These are phyloP conservation scores for Thunnus maccoyii DNA, from an alignment of 2,113 vertebrate species.

Conservation along the genomic window DNA sequence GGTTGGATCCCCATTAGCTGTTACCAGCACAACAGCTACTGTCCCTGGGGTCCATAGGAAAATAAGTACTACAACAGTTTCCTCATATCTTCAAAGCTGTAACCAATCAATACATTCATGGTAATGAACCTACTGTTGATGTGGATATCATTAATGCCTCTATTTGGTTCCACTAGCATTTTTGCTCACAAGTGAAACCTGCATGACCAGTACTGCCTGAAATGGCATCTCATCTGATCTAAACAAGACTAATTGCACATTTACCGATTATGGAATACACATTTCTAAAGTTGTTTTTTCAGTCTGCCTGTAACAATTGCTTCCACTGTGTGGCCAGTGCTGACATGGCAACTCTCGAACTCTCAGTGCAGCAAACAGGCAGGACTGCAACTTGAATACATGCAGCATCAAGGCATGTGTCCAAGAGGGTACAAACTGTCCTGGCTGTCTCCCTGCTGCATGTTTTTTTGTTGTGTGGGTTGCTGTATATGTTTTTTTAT, in stretches of 20 bases:
- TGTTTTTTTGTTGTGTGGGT: slow-evolving; percentile 3
- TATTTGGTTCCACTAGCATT: not conserved
- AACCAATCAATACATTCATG: not conserved
- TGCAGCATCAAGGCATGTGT: slow-evolving; percentile 60
- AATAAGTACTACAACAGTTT: too few relatives aligned
- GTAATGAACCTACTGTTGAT: not conserved
- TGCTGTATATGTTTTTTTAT: slow-evolving; percentile 11
- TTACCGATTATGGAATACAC: slow-evolving; percentile 13
- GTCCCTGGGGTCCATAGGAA: too few relatives aligned
- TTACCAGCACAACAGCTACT: too few relatives aligned
- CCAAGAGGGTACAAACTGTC: slow-evolving; percentile 56
- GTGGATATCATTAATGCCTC: not conserved
- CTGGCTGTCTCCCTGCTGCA: slow-evolving; percentile 31
- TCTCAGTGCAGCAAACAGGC: slow-evolving; percentile 52
- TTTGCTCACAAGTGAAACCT: not conserved
- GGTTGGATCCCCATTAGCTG: too few relatives aligned
- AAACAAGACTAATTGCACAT: not conserved
- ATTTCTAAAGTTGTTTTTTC: slow-evolving; percentile 33
- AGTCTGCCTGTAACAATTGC: slow-evolving; percentile 37
- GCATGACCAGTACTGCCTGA: slow-evolving; percentile 13
- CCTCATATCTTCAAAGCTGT: not conserved
- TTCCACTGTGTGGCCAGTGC: slow-evolving; percentile 62
- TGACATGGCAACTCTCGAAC: slow-evolving; percentile 74
- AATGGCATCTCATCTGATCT: slow-evolving; percentile 1
- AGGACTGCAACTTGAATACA: slow-evolving; percentile 48